These are phyloP conservation scores for Erannis defoliaria DNA, from an alignment of 2,888 invertebrate species.

Conservation along the genomic window DNA sequence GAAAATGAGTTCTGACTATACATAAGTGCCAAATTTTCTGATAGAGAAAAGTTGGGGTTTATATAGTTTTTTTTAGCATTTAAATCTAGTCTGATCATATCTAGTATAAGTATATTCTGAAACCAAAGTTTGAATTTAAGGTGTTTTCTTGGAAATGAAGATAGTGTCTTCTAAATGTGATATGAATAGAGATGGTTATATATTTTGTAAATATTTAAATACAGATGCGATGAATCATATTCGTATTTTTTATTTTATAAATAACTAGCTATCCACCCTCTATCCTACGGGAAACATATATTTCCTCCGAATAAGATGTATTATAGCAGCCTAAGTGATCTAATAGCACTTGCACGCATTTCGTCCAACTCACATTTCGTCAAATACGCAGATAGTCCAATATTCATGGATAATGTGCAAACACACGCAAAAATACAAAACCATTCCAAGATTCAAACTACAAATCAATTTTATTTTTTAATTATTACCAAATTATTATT, in stretches of 20 bases:
- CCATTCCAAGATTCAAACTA: no score
- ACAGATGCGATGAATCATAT: slow-evolving; percentile 12
- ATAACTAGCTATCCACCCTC: neutral
- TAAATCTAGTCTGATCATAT: slow-evolving; percentile 3
- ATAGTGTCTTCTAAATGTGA: neutral
- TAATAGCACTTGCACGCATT: no score
- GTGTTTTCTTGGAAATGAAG: slow-evolving; percentile 8
- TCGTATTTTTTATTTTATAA: neutral
- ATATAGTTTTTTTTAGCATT: neutral
- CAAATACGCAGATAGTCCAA: no score
- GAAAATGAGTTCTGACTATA: neutral
- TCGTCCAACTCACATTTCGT: no score
- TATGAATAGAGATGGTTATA: slow-evolving; percentile 12
- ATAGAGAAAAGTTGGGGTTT: neutral
- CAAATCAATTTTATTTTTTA: no score
- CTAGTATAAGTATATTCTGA: neutral
- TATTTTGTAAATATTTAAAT: slow-evolving; percentile 32
- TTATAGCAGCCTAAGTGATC: no score
- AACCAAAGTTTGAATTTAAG: neutral
- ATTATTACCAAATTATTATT: no score
- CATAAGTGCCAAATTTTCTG: neutral
- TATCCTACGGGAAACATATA: no score
- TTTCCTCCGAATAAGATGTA: no score
- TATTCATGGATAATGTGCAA: no score
- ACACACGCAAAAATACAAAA: no score